Conservation (phyloP, 1,140 invertebrate species). For the Cydia pomonella region DNA sequence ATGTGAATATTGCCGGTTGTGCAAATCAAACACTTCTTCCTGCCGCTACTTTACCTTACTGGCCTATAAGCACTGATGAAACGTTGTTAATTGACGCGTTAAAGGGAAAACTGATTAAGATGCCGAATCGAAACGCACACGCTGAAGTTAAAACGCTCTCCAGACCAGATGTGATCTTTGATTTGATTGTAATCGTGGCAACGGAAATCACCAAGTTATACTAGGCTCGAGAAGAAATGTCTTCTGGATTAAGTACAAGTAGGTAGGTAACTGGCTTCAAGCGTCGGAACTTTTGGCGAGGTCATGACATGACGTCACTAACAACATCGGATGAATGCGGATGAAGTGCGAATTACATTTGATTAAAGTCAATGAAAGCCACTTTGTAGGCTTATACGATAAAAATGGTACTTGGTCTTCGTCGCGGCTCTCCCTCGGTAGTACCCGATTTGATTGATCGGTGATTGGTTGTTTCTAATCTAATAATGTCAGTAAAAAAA, state of each 20-base stretch:
- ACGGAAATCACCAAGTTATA: too few relatives aligned
- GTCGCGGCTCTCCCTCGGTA: constrained; percentile 4
- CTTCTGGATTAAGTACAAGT: too few relatives aligned
- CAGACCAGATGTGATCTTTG: too few relatives aligned
- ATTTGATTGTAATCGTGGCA: too few relatives aligned
- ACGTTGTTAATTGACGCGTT: too few relatives aligned
- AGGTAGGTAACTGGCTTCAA: background rate
- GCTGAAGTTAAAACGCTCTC: too few relatives aligned
- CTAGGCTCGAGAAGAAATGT: too few relatives aligned
- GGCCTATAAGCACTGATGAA: too few relatives aligned
- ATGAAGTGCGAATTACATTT: constrained; percentile 16
- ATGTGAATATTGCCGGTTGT: background rate
- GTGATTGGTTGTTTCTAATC: too few relatives aligned
- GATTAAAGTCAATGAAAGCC: constrained; percentile 29
- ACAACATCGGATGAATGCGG: constrained; percentile 4
- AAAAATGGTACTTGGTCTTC: background rate
- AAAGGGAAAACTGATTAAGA: too few relatives aligned
- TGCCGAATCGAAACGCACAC: too few relatives aligned
- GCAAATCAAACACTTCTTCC: background rate
- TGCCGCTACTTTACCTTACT: background rate
- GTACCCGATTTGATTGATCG: background rate
- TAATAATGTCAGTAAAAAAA: too few relatives aligned
- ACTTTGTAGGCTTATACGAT: background rate
- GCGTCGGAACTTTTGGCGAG: background rate
- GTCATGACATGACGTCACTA: background rate